Conservation (phyloP, 2,888 invertebrate genomes). For the Rotaria macrura region DNA sequence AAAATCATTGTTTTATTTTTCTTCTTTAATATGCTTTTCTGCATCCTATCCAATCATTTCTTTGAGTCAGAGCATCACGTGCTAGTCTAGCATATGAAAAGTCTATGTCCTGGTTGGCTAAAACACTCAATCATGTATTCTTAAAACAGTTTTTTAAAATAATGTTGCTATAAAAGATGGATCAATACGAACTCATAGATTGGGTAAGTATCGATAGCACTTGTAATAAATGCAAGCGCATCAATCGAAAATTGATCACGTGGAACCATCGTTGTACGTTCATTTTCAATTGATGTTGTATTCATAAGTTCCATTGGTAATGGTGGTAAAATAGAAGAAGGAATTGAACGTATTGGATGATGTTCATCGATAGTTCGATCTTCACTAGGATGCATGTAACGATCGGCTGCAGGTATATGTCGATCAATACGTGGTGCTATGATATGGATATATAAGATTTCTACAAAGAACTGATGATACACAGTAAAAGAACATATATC, state of each 20-base stretch:
- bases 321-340: background rate
- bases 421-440: constrained; percentile 2
- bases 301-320: background rate
- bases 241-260: background rate
- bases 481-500: background rate
- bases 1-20: too few relatives aligned
- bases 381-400: background rate
- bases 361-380: background rate
- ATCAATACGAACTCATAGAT: background rate
- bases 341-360: background rate
- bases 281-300: background rate
- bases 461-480: background rate
- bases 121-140: too few relatives aligned
- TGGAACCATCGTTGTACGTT: background rate
- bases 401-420: background rate
- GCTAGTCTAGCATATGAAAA: too few relatives aligned
- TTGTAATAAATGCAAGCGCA: background rate
- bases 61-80: too few relatives aligned
- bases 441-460: background rate
- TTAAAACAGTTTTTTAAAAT: too few relatives aligned
- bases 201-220: background rate
- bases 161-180: too few relatives aligned
- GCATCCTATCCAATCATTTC: too few relatives aligned
- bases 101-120: too few relatives aligned
- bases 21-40: too few relatives aligned